Evolutionary conservation across 2,113 vertebrate species (phyloP), one percentile per base, ranked within the genome.

Genomic region (Phalacrocorax aristotelis): DNA sequence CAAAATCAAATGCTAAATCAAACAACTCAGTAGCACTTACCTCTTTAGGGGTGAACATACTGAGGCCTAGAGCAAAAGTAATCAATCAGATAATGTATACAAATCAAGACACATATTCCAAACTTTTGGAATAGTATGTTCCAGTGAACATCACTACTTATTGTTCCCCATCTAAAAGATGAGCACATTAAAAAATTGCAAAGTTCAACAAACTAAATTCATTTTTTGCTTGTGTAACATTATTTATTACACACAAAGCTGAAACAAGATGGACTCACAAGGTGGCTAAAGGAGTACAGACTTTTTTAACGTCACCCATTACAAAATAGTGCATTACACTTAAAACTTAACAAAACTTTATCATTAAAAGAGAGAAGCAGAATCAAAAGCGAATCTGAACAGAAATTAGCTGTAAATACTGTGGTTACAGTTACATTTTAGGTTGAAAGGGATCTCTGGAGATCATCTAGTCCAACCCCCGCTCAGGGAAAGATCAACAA

Each of bases 1-100:
- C 36, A 94, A 90, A 87, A 93, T 62, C 55, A 87, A 88, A 90
- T 52, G 58, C 42, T 92, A 87, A 89, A 87, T 77, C 54, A 91
- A 94, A 71, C 54, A 87, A 75, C 23, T 78, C 62, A 46, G 60
- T 42, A 89, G 34, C 27, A 54, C 7, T 9, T 61, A 77, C 21
- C 15, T 92, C 71, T 85, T 92, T 25, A 71, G 40, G 92, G 55
- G 68, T 77, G 78, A 87, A 76, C 62, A 74, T 74, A 66, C 20
- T 26, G 52, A 68, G 42, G 21, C 40, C 32, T 40, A 58, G 36
- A 91, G 55, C 49, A 86, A 83, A 86, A 57, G 13, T 54, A 57
- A 68, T 77, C 38, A 55, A 88, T 80, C 30, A 57, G 69, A 74
- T 61, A 77, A 85, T 7, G 9, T n/a, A 58, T 0, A 0, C 19